Percentiles rank a stretch among this genome's conserved stretches.
These are phyloP conservation scores for Chaetodon auriga DNA, from an alignment of 2,113 vertebrate species.

Conservation along the genomic window DNA sequence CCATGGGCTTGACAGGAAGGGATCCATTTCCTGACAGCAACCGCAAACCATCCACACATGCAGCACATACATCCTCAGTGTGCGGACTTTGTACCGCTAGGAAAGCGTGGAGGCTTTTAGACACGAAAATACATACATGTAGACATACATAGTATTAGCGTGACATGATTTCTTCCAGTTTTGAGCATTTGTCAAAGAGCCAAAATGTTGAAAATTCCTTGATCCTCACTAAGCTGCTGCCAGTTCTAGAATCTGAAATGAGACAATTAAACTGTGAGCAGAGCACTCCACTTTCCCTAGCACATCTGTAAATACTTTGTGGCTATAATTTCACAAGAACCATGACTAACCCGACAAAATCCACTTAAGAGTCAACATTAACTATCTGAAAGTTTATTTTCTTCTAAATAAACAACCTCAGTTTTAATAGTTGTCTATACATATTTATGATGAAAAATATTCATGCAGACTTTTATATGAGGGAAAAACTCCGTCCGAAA, in stretches of 20 bases:
- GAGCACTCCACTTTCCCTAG: conserved; percentile 40
- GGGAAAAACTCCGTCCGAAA: not conserved
- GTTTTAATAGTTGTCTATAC: not conserved
- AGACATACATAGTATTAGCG: not conserved
- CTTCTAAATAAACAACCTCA: conserved; percentile 13
- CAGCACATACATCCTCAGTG: conserved; percentile 14
- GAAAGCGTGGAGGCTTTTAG: conserved; percentile 25
- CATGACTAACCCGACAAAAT: conserved; percentile 69
- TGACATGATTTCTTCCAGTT: not conserved
- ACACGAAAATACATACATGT: conserved; percentile 3
- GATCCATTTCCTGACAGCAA: conserved; percentile 86
- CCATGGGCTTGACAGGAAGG: conserved; percentile 80
- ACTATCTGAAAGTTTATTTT: conserved; percentile 24
- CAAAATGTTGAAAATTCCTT: conserved; percentile 29
- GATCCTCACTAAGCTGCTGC: conserved; percentile 42
- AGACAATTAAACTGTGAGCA: conserved; percentile 53
- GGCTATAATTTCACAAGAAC: conserved; percentile 59
- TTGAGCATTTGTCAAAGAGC: not conserved
- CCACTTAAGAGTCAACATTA: conserved; percentile 59
- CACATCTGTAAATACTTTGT: conserved; percentile 76
- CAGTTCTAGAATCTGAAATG: conserved; percentile 37
- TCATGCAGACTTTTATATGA: not conserved
- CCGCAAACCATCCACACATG: conserved; percentile 77
- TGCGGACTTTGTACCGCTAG: conserved; percentile 13
- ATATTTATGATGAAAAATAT: conserved; percentile 16